A percentile compares a stretch with the other conserved stretches of the same genome.
Evolutionary conservation across 2,113 vertebrate genomes (phyloP).

Genomic region (Chunga burmeisteri): DNA sequence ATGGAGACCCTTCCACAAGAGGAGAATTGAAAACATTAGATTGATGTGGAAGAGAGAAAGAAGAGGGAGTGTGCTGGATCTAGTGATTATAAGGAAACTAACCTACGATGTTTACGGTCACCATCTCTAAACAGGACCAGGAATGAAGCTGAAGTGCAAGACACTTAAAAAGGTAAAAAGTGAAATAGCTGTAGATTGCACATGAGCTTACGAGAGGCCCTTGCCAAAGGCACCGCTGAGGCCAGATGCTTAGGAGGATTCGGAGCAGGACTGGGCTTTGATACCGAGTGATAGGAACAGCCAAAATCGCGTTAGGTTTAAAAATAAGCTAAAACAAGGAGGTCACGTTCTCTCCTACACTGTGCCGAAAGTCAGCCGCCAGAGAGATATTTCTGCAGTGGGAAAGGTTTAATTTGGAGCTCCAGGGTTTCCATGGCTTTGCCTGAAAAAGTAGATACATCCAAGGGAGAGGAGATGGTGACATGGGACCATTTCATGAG

Average conservation of each 20-base stretch:
- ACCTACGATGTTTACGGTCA: background rate
- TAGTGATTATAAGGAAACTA: background rate
- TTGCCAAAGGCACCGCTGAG: background rate
- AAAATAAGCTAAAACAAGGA: constrained; percentile 41
- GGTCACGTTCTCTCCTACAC: background rate
- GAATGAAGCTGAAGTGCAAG: background rate
- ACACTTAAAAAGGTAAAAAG: background rate
- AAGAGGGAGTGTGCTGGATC: background rate
- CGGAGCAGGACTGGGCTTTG: background rate
- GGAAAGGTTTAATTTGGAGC: background rate
- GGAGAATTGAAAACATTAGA: background rate
- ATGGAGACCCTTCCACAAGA: background rate
- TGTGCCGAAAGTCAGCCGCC: background rate
- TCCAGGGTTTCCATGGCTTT: background rate
- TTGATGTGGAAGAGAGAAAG: background rate
- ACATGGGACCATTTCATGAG: background rate
- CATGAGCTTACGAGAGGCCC: background rate
- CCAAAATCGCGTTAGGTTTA: background rate
- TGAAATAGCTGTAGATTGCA: background rate
- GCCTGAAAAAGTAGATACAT: background rate
- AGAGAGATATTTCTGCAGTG: background rate
- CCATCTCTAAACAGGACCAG: background rate
- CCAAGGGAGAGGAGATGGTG: background rate
- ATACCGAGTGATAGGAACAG: background rate
- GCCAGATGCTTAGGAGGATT: background rate